Evolutionary conservation across 1,140 invertebrate genomes (phyloP).

Genomic region (Anoplophora glabripennis): DNA sequence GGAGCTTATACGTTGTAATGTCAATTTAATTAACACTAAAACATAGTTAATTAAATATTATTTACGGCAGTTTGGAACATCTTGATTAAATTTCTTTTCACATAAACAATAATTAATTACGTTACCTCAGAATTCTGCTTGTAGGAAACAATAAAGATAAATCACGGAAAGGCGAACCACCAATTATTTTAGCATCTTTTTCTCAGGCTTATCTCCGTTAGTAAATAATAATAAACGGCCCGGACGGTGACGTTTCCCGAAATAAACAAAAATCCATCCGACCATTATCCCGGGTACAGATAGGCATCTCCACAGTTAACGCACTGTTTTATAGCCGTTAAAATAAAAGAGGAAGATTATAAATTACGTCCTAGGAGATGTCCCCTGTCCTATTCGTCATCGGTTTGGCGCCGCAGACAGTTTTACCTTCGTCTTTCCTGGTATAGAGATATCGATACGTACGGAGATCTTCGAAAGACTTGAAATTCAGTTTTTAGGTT

Average conservation of each 20-base stretch:
- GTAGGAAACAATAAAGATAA: too few species aligned
- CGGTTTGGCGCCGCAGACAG: conserved; percentile 24
- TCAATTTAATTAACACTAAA: too few species aligned
- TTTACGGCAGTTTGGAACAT: too few species aligned
- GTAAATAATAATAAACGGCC: conserved; percentile 24
- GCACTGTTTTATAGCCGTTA: conserved; percentile 34
- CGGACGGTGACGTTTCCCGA: conserved; percentile 30
- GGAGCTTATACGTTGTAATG: too few species aligned
- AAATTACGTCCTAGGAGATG: conserved; percentile 30
- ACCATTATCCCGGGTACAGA: conserved; percentile 19
- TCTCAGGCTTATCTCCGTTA: conserved; percentile 14
- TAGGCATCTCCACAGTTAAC: conserved; percentile 32
- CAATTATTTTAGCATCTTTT: too few species aligned
- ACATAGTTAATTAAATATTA: too few species aligned
- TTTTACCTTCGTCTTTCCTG: background rate
- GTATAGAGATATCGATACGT: background rate
- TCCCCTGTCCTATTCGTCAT: conserved; percentile 31
- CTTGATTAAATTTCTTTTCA: too few species aligned
- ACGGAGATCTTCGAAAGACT: background rate
- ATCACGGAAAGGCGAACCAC: too few species aligned
- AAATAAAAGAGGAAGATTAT: conserved; percentile 31
- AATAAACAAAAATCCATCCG: conserved; percentile 20
- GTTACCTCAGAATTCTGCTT: too few species aligned
- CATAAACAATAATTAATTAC: too few species aligned
- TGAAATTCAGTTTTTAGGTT: background rate